Percentiles rank a stretch among this genome's conserved stretches.
These are phyloP conservation scores for Acanthurus leucopareius DNA, from an alignment of 2,797 vertebrate genomes.

Conservation along the genomic window DNA sequence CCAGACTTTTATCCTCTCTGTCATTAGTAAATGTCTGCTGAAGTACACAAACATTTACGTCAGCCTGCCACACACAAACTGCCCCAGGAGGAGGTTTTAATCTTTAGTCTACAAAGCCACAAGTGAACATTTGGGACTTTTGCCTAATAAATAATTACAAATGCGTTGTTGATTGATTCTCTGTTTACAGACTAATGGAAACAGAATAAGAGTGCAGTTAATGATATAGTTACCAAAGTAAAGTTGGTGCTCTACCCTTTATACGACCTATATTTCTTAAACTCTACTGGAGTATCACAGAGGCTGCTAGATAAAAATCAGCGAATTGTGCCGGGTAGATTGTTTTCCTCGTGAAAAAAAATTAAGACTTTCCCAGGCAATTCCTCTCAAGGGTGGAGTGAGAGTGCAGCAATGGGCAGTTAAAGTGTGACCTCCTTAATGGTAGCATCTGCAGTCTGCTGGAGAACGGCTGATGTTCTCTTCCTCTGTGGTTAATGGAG, in stretches of 20 bases:
- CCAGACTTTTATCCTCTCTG: neutral
- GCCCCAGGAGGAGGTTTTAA: neutral
- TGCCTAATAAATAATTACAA: neutral
- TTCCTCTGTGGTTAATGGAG: constrained; percentile 63
- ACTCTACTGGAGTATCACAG: neutral
- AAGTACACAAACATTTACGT: constrained; percentile 1
- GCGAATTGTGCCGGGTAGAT: neutral
- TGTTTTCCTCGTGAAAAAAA: neutral
- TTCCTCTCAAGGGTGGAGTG: constrained; percentile 25
- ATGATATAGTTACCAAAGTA: neutral
- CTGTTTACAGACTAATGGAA: rapidly evolving
- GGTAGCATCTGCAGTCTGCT: constrained; percentile 33
- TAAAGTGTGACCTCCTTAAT: constrained; percentile 34
- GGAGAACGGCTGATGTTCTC: constrained; percentile 31
- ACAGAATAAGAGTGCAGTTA: neutral
- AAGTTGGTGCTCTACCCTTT: neutral
- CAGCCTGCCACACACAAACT: neutral
- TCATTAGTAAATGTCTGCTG: neutral
- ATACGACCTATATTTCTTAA: neutral
- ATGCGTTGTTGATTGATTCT: neutral
- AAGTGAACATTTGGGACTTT: neutral
- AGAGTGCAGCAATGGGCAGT: constrained; percentile 17
- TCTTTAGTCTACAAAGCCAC: neutral
- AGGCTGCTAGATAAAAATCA: constrained; percentile 2
- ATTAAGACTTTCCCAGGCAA: constrained; percentile 11